These are phyloP conservation scores for Cistogaster globosa DNA, from an alignment of 2,888 invertebrate species.

Conservation along the genomic window DNA sequence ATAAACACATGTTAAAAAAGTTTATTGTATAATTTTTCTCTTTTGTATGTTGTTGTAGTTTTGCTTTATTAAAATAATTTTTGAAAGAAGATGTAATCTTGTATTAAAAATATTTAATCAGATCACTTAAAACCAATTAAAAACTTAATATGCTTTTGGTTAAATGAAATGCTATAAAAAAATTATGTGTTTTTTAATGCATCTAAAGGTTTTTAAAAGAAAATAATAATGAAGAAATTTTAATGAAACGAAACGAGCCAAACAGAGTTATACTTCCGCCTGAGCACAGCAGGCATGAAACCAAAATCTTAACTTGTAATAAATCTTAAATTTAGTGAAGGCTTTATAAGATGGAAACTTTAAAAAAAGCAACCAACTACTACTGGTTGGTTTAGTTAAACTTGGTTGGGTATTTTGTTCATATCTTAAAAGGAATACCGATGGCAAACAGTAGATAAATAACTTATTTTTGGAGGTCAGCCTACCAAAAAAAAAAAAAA, in stretches of 20 bases:
- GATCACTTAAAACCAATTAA: constrained; percentile 72
- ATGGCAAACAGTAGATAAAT: constrained; percentile 73
- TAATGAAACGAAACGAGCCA: constrained; percentile 16
- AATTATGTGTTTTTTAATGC: background rate
- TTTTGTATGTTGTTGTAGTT: background rate
- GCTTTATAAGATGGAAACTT: constrained; percentile 34
- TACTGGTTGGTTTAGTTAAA: constrained; percentile 55
- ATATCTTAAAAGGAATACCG: constrained; percentile 69
- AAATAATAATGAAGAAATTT: constrained; percentile 12
- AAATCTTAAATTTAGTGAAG: constrained; percentile 58
- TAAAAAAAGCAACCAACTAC: constrained; percentile 10
- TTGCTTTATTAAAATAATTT: background rate
- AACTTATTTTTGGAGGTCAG: constrained; percentile 73
- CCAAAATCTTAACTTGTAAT: constrained; percentile 60
- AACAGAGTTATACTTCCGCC: constrained; percentile 60
- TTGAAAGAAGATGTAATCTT: constrained; percentile 54
- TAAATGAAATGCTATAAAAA: constrained; percentile 43
- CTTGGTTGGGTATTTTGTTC: constrained; percentile 24
- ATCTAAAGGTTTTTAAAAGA: background rate
- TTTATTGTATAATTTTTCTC: constrained; percentile 7
- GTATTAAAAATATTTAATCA: constrained; percentile 70
- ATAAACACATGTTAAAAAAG: constrained; percentile 32
- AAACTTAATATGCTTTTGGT: constrained; percentile 67
- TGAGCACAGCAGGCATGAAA: constrained; percentile 67
- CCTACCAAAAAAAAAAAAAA: constrained; percentile 57